Evolutionary conservation across 2,113 vertebrate species (phyloP).

Genomic region (Ibidorhyncha struthersii): DNA sequence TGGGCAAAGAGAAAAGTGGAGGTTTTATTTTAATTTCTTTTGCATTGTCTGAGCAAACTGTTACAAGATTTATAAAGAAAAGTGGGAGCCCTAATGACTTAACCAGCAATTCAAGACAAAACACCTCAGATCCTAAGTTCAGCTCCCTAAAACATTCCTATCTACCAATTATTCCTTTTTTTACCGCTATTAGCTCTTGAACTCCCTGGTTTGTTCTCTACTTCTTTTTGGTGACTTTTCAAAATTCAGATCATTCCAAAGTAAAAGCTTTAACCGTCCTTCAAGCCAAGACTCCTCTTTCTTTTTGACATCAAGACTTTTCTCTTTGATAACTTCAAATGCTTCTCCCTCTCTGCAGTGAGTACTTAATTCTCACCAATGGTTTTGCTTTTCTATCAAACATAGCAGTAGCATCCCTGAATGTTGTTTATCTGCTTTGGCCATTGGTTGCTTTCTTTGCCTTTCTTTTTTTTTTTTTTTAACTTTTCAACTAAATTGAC

Average conservation of each 20-base stretch:
- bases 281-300: slow-evolving; percentile 40
- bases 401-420: not conserved
- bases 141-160: slow-evolving; percentile 19
- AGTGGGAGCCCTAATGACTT: not conserved
- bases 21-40: not conserved
- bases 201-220: slow-evolving; percentile 28
- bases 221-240: slow-evolving; percentile 47
- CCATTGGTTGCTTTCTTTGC: not conserved
- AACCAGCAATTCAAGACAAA: not conserved
- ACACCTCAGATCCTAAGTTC: not conserved
- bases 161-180: not conserved
- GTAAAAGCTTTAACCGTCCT: slow-evolving; percentile 9
- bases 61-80: not conserved
- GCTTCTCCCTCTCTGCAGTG: slow-evolving; percentile 8
- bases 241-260: slow-evolving; percentile 66
- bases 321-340: slow-evolving; percentile 68
- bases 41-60: not conserved
- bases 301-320: slow-evolving; percentile 56
- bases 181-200: slow-evolving; percentile 31
- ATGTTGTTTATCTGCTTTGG: slow-evolving; percentile 48
- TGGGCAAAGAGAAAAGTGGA: not conserved
- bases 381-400: slow-evolving; percentile 47
- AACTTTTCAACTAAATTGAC: slow-evolving; percentile 3
- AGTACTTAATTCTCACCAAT: slow-evolving; percentile 50
- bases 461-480: not conserved